phyloP scores from a whole-genome alignment of 2,888 invertebrate genomes.

The Tanytarsus gracilentus region DNA sequence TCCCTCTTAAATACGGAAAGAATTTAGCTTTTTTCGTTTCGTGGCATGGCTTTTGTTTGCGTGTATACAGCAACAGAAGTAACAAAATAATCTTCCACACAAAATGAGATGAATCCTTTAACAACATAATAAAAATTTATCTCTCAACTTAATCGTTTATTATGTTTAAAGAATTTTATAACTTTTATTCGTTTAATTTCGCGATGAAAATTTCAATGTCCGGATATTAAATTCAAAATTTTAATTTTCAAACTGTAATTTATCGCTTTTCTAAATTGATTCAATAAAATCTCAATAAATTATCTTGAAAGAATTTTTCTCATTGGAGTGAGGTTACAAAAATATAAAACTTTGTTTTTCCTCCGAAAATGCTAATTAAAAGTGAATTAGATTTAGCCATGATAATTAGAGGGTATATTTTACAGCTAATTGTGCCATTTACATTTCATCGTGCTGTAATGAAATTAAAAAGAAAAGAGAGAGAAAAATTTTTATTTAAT shows the following conservation, averaged over 20 bases:
- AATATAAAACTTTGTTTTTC: not conserved
- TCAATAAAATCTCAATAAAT: too few species aligned
- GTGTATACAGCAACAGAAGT: constrained; percentile 7
- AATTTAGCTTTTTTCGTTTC: too few species aligned
- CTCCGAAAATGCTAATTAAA: not conserved
- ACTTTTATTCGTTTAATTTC: not conserved
- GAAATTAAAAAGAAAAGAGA: not conserved
- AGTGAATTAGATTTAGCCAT: constrained; percentile 19
- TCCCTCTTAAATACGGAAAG: too few species aligned
- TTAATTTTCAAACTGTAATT: too few species aligned
- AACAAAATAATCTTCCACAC: constrained; percentile 27
- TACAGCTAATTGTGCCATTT: constrained; percentile 24
- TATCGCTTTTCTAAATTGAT: too few species aligned
- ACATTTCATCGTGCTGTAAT: not conserved
- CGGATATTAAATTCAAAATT: too few species aligned
- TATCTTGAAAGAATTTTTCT: too few species aligned
- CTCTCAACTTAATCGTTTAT: not conserved
- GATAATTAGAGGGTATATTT: constrained; percentile 25
- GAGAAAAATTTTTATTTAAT: constrained; percentile 7
- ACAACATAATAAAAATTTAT: constrained; percentile 26
- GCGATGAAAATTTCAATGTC: too few species aligned
- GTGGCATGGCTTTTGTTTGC: too few species aligned
- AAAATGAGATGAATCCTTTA: constrained; percentile 23
- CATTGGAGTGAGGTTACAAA: not conserved
- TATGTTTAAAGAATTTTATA: not conserved